A percentile compares a stretch with the other conserved stretches of the same genome.
Evolutionary conservation across 64 coral and sea anemone species (phyloP).

Genomic region (Actinia tenebrosa): DNA sequence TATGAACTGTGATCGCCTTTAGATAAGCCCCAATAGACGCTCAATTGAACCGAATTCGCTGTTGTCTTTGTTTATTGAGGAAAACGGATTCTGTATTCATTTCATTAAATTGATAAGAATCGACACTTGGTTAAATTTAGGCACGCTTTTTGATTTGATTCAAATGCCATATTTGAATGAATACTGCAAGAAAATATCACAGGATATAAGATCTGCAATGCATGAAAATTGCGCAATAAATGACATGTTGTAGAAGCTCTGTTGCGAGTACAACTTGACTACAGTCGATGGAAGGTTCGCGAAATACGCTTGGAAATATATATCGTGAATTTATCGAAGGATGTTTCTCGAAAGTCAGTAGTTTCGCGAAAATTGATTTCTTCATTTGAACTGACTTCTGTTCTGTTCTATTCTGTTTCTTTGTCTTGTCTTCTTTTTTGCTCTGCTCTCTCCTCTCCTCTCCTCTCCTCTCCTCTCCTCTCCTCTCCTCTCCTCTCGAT

Average conservation of each 20-base stretch:
- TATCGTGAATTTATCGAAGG: no score
- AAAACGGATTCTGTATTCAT: background rate
- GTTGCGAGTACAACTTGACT: no score
- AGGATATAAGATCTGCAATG: background rate
- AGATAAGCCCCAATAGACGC: background rate
- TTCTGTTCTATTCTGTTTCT: no score
- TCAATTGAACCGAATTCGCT: background rate
- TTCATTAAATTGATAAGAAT: constrained; percentile 5
- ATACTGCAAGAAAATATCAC: background rate
- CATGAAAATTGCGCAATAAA: background rate
- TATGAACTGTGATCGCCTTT: background rate
- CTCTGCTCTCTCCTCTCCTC: no score
- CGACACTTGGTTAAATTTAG: background rate
- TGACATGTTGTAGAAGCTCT: no score
- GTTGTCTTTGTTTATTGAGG: background rate
- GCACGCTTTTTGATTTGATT: background rate
- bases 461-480: background rate
- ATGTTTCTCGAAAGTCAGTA: no score
- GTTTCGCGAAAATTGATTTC: no score
- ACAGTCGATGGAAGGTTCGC: no score
- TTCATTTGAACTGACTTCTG: no score
- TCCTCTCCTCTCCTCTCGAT: background rate
- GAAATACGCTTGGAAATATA: no score
- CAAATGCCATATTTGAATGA: background rate
- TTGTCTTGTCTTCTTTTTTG: no score